Percentiles rank a stretch among this genome's conserved stretches.
phyloP scores from a whole-genome alignment of 2,888 invertebrate genomes.

The Drosophila borealis region DNA sequence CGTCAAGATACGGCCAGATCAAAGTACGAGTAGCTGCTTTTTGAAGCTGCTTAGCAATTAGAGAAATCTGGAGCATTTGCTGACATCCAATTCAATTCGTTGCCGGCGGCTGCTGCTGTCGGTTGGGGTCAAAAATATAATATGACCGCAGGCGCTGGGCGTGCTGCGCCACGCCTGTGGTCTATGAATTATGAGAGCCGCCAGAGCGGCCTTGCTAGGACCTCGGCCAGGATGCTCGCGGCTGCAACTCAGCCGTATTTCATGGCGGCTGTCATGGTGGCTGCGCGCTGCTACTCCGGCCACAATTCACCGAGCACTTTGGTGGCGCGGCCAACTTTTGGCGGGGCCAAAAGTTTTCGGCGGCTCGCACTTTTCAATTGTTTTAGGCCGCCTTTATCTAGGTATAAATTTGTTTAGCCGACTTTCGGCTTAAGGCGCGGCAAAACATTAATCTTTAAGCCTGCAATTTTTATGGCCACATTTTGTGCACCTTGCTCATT shows the following conservation, averaged over 20 bases:
- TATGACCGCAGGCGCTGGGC: constrained; percentile 32
- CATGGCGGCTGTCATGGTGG: constrained; percentile 42
- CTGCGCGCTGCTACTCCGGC: constrained; percentile 25
- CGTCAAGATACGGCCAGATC: constrained; percentile 32
- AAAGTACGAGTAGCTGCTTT: constrained; percentile 25
- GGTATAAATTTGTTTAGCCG: constrained; percentile 48
- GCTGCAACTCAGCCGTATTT: constrained; percentile 51
- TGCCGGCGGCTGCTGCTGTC: constrained; percentile 10
- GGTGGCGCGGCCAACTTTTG: constrained; percentile 25
- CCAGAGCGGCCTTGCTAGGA: constrained; percentile 37
- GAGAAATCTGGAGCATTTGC: constrained; percentile 41
- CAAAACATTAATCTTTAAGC: constrained; percentile 40
- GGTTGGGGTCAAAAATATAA: constrained; percentile 30
- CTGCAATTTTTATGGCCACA: constrained; percentile 34
- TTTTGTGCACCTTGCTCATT: constrained; percentile 64
- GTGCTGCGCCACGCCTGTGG: constrained; percentile 15
- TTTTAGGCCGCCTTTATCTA: constrained; percentile 43
- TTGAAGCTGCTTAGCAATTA: constrained; percentile 59
- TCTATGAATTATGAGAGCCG: constrained; percentile 54
- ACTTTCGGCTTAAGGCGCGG: constrained; percentile 30
- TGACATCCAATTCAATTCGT: constrained; percentile 42
- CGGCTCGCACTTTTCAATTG: constrained; percentile 54
- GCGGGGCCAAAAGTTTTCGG: constrained; percentile 37
- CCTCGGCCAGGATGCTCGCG: constrained; percentile 20
- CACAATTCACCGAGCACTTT: constrained; percentile 55